Evolutionary conservation across 2,113 vertebrate species (phyloP), one percentile per base, ranked within the genome.

Genomic region (Brachyhypopomus gauderio): DNA sequence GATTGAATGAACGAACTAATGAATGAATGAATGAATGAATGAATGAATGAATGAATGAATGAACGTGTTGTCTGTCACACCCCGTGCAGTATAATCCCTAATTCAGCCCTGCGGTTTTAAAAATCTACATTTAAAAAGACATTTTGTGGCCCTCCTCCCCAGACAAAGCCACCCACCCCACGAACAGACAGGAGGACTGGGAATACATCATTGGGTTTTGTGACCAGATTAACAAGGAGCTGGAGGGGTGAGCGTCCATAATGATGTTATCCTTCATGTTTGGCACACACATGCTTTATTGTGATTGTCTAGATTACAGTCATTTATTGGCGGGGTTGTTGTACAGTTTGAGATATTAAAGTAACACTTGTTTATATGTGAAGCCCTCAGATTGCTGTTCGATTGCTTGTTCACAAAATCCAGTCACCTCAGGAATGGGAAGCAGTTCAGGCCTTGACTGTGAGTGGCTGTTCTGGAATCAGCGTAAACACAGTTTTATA

Each of bases 181-280:
- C 94, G 72, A 99, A 99, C 89, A 94, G 98, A 73, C 96, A 98
- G 81, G 98, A 99, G 85, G 98, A 99, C 90, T 99, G 98, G 98
- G 98, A 99, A 75, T 99, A 99, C 86, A 98, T 99, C 76, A 99
- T 99, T 0, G 96, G 97, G 84, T 99, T 99, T 93, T 99, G 98
- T 88, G 98, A 99, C 89, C 98, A 99, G 89, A 95, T 99, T 93
- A 99, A 99, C 92, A 99, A 96, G 87, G 98, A 99, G 27, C 92
- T 98, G 16, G 98, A 99, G 90, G 98, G 98, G 98, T 99, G 85
- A 5, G 89, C 90, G 85, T 59, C 2, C 2, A 0, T 1, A 56
- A 11, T 52, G 45, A 52, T 0, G 27, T 63, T 16, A 52, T 64
- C 17, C 25, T 58, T 66, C 22, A 9, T 12, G 20, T 75, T 30